Conservation (phyloP, 2,797 vertebrate species). For the Lycodopsis pacificus region DNA sequence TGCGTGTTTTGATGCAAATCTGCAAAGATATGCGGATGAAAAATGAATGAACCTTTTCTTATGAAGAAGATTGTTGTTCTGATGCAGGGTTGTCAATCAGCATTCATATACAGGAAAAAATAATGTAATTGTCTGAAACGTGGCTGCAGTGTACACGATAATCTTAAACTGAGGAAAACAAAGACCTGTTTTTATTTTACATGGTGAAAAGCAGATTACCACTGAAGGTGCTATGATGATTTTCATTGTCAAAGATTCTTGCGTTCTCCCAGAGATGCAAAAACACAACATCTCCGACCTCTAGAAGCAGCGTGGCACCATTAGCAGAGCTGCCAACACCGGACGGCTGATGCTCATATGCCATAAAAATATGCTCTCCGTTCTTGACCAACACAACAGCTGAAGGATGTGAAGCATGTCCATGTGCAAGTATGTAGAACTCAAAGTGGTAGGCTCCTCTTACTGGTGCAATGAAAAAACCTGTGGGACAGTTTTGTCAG, state of each 20-base stretch:
- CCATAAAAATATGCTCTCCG: slow-evolving; percentile 8
- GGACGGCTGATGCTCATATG: background rate
- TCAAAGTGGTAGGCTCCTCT: too few relatives aligned
- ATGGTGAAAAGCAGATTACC: slow-evolving; percentile 65
- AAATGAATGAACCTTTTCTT: too few relatives aligned
- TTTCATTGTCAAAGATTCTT: background rate
- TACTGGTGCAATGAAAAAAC: too few relatives aligned
- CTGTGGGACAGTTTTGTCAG: too few relatives aligned
- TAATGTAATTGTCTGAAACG: too few relatives aligned
- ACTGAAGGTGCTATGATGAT: slow-evolving; percentile 56
- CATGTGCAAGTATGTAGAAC: too few relatives aligned
- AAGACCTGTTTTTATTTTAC: slow-evolving; percentile 23
- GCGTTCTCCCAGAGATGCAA: rapidly evolving
- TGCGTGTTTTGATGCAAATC: too few relatives aligned
- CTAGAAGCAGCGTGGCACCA: slow-evolving; percentile 50
- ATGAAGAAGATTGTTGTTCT: too few relatives aligned
- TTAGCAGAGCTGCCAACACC: too few relatives aligned
- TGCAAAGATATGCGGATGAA: too few relatives aligned
- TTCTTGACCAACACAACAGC: slow-evolving; percentile 42
- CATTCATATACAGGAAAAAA: too few relatives aligned
- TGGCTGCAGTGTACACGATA: background rate
- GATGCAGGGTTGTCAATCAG: too few relatives aligned
- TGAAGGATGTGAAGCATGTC: background rate
- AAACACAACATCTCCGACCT: slow-evolving; percentile 67
- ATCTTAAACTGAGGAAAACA: background rate